Base-by-base conservation (phyloP, 2,888 invertebrate species). In the Tricholauxania praeusta region DNA sequence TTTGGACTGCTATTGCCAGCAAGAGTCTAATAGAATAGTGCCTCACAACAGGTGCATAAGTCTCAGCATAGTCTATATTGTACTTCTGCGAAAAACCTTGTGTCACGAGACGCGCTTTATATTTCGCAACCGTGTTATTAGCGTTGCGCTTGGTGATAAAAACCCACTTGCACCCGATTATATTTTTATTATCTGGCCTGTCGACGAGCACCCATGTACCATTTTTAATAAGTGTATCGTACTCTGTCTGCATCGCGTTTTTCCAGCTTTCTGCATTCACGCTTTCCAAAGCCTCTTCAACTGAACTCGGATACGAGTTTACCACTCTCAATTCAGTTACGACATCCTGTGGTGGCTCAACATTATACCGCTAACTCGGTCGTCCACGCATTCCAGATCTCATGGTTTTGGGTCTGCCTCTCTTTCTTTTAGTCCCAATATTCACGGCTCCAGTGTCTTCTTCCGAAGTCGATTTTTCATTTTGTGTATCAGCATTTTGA, bases 21-120 rank as follows among this genome's bases (percentile, higher is more conserved):
- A 80, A 70, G 14, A 77, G 47, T 67, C 79, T 67, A 28, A 81
- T 76, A 14, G 78, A 75, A 51, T 75, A 72, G 69, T 78, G 73
- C 52, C 75, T 47, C 12, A 74, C 77, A 53, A 80, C 78, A 22
- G 79, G 80, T n/a, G 79, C 74, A 74, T 77, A 80, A 7, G 80
- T 79, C 71, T 82, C 78, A 39, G 72, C 53, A 72, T 78, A 82
- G 74, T 81, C 80, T 59, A 77, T 60, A 17, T 76, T 76, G 7
- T 74, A 65, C 55, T 77, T 76, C 68, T 81, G 81, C 12, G 72
- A 76, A 77, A 75, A 80, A 10, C 80, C 79, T 73, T 77, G 74
- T n/a, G 79, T 79, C 12, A 79, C 80, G 10, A 81, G 74, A 12
- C 82, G 71, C 2, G 79, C 80, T 64, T 80, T 82, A 60, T 78